Base-by-base conservation (phyloP, 2,888 invertebrate species). In the Diplazon laetatorius region DNA sequence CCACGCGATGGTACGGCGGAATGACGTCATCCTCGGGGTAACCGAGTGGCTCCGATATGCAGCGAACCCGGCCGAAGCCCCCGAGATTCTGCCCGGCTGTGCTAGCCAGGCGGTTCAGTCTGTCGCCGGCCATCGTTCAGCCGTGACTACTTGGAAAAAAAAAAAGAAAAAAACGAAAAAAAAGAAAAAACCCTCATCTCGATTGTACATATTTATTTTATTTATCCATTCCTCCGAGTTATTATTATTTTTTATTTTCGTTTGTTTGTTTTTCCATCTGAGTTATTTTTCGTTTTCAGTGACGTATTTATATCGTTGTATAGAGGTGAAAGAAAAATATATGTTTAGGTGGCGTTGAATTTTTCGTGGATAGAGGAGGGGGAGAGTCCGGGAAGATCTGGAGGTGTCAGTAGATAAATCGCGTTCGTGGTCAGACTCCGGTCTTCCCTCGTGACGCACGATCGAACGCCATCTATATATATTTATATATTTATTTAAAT, bases 1-100 rank as follows among this genome's bases (percentile, higher is more conserved):
- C 84, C 89, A 87, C 87, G 89, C 89, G 87, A 89, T 89, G 87
- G 89, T 89, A 89, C 88, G 88, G 85, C 88, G 85, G 78, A 78
- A 77, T 89, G 89, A 89, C 89, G 89, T 89, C 89, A 89, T 81
- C 59, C 55, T n/a, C n/a, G n/a, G 73, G 50, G 74, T 60, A 81
- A 44, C 82, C 87, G 83, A 85, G 72, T 60, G 60, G 42, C 39
- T 59, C 79, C 90, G 82, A 78, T 62, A 65, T 70, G 48, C 48
- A 65, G 30, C 78, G 89, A 87, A 76, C 62, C 68, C 62, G 68
- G 35, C 86, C 90, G 90, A 87, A 85, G 80, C 30, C n/a, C n/a
- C n/a, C n/a, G n/a, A n/a, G 50, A 73, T 78, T 82, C 83, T 83
- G 81, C 76, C 76, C 71, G 81, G 80, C 75, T 69, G 78, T 76